phyloP scores from a whole-genome alignment of 2,113 vertebrate species.

The Amblyornis subalaris region DNA sequence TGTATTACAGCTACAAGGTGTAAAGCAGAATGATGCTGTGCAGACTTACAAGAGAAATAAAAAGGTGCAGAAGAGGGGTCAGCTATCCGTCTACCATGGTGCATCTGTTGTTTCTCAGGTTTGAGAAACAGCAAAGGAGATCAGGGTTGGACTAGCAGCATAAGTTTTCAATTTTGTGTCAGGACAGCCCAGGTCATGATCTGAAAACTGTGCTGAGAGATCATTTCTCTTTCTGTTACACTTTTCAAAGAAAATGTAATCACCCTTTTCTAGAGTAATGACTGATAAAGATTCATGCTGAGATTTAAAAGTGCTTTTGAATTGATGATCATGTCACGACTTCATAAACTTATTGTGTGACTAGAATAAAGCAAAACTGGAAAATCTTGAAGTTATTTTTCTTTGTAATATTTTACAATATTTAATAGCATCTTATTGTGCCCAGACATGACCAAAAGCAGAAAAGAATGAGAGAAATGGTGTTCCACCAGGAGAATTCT shows the following conservation, averaged over 20 bases:
- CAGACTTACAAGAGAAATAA: not conserved
- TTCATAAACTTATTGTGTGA: not conserved
- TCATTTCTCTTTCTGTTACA: not conserved
- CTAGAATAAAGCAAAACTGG: not conserved
- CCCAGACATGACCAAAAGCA: not conserved
- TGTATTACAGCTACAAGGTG: not conserved
- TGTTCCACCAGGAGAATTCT: not conserved
- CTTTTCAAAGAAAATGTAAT: not conserved
- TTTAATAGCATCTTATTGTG: not conserved
- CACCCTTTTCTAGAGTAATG: not conserved
- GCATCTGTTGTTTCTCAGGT: not conserved
- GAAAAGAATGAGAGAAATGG: not conserved
- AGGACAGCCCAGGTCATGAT: not conserved
- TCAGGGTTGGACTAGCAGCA: not conserved
- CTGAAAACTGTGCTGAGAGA: not conserved
- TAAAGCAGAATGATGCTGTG: not conserved
- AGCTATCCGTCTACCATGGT: not conserved
- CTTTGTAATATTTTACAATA: not conserved
- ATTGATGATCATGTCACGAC: not conserved
- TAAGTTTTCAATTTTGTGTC: not conserved
- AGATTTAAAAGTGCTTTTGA: not conserved
- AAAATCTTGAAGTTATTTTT: not conserved
- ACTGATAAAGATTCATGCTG: not conserved
- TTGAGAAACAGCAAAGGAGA: not conserved
- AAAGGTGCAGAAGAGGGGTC: not conserved